Evolutionary conservation across 2,113 vertebrate species (phyloP).

Genomic region (Podarcis raffonei): DNA sequence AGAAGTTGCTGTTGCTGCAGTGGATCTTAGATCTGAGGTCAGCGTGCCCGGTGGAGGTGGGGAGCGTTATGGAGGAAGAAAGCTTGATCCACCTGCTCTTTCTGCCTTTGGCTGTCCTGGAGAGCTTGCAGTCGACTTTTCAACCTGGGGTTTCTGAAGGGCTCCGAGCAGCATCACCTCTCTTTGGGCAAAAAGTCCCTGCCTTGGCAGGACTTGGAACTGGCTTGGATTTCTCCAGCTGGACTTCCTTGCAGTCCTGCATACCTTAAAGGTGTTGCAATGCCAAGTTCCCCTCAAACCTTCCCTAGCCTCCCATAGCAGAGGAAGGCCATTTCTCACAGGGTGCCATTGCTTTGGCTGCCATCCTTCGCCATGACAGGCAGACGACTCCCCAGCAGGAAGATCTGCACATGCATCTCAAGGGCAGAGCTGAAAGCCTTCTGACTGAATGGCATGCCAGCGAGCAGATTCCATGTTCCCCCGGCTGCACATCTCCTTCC

Average conservation of each 20-base stretch:
- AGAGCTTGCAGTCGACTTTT: neutral
- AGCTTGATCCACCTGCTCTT: neutral
- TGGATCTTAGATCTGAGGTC: neutral
- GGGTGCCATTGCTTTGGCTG: rapidly evolving
- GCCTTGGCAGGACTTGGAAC: neutral
- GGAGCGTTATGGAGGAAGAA: neutral
- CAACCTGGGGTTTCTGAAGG: neutral
- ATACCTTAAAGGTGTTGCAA: neutral
- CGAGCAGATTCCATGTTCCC: slow-evolving; percentile 76
- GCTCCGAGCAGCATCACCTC: neutral
- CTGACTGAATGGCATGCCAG: slow-evolving; percentile 79
- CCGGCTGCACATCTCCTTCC: slow-evolving; percentile 79
- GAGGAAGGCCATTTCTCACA: neutral
- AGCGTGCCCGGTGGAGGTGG: too few relatives aligned
- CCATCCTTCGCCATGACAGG: rapidly evolving
- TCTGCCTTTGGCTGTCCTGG: neutral
- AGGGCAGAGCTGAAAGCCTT: neutral
- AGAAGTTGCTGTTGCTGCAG: neutral
- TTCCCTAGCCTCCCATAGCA: neutral
- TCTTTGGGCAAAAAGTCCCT: neutral
- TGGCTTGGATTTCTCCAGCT: neutral
- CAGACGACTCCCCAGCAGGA: rapidly evolving
- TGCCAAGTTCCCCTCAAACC: neutral
- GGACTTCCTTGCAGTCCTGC: neutral
- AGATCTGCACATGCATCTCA: rapidly evolving